Percentiles rank a stretch among this genome's conserved stretches.
Evolutionary conservation across 2,888 invertebrate species (phyloP).

Genomic region (Polydrusus tereticollis): DNA sequence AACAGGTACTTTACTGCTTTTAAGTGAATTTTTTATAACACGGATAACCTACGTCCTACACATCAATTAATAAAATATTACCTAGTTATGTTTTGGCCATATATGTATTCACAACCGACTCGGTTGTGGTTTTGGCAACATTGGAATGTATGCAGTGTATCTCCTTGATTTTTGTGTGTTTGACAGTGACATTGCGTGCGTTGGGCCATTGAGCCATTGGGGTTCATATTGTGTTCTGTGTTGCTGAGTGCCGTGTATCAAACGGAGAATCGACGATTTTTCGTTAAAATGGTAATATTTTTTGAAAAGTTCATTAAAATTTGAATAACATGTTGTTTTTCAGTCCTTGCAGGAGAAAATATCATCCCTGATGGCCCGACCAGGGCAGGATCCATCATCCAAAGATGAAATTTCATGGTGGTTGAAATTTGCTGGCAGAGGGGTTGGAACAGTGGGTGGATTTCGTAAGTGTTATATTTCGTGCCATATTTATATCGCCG

Average conservation of each 20-base stretch:
- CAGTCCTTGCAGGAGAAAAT: slow-evolving; percentile 86
- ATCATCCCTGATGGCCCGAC: slow-evolving; percentile 83
- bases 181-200: too few species aligned
- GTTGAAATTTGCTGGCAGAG: slow-evolving; percentile 88
- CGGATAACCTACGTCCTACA: too few species aligned
- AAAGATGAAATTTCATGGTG: slow-evolving; percentile 91
- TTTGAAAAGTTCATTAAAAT: background rate
- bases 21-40: too few species aligned
- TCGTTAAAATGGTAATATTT: slow-evolving; percentile 6
- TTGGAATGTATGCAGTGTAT: too few species aligned
- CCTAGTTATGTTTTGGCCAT: too few species aligned
- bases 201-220: too few species aligned
- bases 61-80: too few species aligned
- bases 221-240: background rate
- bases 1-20: too few species aligned
- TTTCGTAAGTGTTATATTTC: slow-evolving; percentile 76
- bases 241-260: background rate
- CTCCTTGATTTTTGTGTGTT: too few species aligned
- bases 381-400: slow-evolving; percentile 81
- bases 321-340: slow-evolving; percentile 53
- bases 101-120: too few species aligned
- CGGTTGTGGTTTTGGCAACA: too few species aligned
- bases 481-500: background rate
- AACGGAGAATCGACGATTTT: background rate
- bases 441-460: slow-evolving; percentile 86